Conservation (phyloP, 2,888 invertebrate species). For the Drosophila peninsularis region DNA sequence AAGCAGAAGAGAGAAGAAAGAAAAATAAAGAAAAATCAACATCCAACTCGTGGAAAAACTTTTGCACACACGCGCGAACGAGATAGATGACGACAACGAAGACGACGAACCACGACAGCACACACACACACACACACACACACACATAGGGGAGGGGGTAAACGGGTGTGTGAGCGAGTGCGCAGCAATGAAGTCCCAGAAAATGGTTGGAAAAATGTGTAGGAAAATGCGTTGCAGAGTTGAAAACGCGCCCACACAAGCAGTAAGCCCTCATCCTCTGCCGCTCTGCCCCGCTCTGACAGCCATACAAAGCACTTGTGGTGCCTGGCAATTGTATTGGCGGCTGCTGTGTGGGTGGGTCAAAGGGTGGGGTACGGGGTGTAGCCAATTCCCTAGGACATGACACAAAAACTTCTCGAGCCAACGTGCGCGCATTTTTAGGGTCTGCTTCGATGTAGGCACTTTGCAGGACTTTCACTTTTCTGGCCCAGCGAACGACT, state of each 20-base stretch:
- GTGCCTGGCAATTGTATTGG: conserved; percentile 50
- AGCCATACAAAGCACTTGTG: conserved; percentile 60
- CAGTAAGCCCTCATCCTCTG: conserved; percentile 7
- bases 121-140: conserved; percentile 5
- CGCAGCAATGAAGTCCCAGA: conserved; percentile 53
- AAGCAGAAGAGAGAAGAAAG: conserved; percentile 35
- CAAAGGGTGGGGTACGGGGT: neutral
- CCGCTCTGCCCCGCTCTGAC: conserved; percentile 3
- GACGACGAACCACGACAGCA: conserved; percentile 49
- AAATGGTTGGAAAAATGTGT: conserved; percentile 51
- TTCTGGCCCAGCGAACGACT: conserved; percentile 28
- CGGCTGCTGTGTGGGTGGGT: neutral
- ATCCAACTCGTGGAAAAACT: conserved; percentile 69
- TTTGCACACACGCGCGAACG: conserved; percentile 68
- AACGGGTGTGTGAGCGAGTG: conserved; percentile 51
- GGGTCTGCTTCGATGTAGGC: conserved; percentile 45
- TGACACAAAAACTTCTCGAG: conserved; percentile 30
- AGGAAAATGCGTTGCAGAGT: conserved; percentile 54
- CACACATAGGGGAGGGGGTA: neutral
- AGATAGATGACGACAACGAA: conserved; percentile 65
- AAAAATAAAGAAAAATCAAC: conserved; percentile 51
- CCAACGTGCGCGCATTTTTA: conserved; percentile 59
- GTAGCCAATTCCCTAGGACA: conserved; percentile 21
- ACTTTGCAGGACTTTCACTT: conserved; percentile 69
- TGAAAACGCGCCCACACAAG: conserved; percentile 16